These are phyloP conservation scores for Channallabes apus DNA, from an alignment of 2,797 vertebrate genomes.

Conservation along the genomic window DNA sequence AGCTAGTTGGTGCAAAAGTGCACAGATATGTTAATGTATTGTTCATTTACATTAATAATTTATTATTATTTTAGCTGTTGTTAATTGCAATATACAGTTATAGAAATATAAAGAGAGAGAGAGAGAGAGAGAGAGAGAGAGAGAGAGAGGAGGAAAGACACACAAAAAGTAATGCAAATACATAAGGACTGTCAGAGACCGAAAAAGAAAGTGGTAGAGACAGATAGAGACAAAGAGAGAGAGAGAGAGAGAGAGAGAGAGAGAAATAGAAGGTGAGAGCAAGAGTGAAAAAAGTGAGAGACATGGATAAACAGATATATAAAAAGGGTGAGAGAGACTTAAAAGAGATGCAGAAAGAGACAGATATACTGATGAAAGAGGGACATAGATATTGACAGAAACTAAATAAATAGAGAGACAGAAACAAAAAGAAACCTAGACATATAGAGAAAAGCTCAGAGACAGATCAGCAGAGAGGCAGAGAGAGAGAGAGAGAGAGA, in stretches of 20 bases:
- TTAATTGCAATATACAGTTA: too few species aligned
- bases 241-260: not conserved
- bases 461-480: slow-evolving; percentile 6
- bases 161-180: too few species aligned
- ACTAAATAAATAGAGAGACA: not conserved
- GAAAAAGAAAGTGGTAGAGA: not conserved
- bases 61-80: too few species aligned
- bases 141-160: not conserved
- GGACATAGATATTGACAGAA: not conserved
- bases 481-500: too few species aligned
- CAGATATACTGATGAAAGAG: not conserved
- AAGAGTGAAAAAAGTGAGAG: slow-evolving; percentile 11
- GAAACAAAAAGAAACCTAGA: not conserved
- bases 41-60: too few species aligned
- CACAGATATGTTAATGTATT: too few species aligned
- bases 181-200: slow-evolving; percentile 23
- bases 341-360: slow-evolving; percentile 17
- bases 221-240: not conserved
- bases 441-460: not conserved
- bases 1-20: not conserved
- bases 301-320: not conserved
- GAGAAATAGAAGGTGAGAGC: slow-evolving; percentile 23
- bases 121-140: not conserved
- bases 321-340: not conserved
- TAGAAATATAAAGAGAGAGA: not conserved